Evolutionary conservation across 2,113 vertebrate species (phyloP).

Genomic region (Phaetusa simplex): DNA sequence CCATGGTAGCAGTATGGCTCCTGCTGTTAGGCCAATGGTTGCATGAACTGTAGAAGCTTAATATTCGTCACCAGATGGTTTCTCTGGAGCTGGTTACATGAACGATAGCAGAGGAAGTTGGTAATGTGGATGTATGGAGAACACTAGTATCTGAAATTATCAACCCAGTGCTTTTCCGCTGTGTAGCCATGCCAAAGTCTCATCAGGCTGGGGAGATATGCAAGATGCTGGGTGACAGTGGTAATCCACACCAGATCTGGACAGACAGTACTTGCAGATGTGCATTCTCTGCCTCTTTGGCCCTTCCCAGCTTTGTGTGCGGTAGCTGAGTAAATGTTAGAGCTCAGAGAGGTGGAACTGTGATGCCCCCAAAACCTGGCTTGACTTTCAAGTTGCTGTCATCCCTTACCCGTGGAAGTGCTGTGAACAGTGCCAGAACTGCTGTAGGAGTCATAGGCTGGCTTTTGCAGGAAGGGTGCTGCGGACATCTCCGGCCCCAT

Average conservation of each 20-base stretch:
- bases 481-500: not conserved
- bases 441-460: not conserved
- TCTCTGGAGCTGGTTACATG: not conserved
- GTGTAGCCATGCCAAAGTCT: not conserved
- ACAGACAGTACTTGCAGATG: not conserved
- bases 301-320: not conserved
- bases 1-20: not conserved
- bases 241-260: not conserved
- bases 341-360: not conserved
- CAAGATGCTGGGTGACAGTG: not conserved
- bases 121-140: not conserved
- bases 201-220: not conserved
- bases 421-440: not conserved
- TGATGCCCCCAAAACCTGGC: not conserved
- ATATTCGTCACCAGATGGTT: not conserved
- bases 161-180: accelerated
- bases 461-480: not conserved
- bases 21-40: not conserved
- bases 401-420: not conserved
- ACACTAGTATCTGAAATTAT: not conserved
- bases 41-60: not conserved
- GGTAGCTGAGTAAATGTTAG: not conserved
- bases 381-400: not conserved
- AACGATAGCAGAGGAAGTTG: not conserved
- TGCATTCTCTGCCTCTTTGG: not conserved